Conservation (phyloP, 1,140 invertebrate genomes). For the Bombus pyrosoma region DNA sequence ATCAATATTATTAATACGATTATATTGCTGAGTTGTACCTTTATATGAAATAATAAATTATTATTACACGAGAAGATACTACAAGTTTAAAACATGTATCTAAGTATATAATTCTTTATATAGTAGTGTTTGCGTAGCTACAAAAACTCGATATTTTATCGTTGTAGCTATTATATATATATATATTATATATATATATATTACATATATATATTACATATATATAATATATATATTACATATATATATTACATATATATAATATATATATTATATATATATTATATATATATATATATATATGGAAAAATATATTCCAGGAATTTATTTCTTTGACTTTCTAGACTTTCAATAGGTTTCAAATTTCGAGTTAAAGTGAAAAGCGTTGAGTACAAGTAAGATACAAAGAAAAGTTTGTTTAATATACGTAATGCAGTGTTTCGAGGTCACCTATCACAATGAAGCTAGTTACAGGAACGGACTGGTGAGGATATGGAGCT, state of each 20-base stretch:
- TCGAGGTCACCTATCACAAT: background rate
- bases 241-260: too few species aligned
- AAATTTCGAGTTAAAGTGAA: background rate
- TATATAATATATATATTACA: too few species aligned
- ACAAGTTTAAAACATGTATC: background rate
- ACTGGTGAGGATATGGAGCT: background rate
- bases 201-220: too few species aligned
- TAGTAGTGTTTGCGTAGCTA: background rate
- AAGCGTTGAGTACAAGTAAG: background rate
- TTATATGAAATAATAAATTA: constrained; percentile 29
- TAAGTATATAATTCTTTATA: background rate
- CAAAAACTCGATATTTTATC: background rate
- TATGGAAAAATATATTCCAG: background rate
- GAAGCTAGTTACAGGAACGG: background rate
- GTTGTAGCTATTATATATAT: background rate
- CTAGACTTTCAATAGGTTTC: background rate
- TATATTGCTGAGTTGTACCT: constrained; percentile 14
- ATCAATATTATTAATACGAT: background rate
- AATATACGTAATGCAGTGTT: background rate
- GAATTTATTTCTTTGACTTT: background rate
- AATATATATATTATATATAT: too few species aligned
- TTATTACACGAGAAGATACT: background rate
- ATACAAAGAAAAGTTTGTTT: background rate
- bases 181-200: too few species aligned
- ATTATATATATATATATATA: too few species aligned